Base-by-base conservation (phyloP, 92 coral and sea anemone species). In the Muricea muricata region DNA sequence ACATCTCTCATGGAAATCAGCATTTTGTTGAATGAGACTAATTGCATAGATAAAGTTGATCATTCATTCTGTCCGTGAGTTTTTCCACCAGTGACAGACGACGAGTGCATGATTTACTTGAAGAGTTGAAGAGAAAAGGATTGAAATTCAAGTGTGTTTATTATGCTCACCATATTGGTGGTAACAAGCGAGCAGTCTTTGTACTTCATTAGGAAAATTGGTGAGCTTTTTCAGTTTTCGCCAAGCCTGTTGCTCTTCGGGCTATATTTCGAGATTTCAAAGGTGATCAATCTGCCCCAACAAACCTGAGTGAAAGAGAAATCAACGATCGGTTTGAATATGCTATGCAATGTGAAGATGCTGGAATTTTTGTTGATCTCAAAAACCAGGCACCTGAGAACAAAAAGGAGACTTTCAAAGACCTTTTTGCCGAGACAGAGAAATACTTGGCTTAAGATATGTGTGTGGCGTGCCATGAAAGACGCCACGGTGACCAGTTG, bases 11-110 rank as follows among this genome's bases (percentile, higher is more conserved):
- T n/a, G n/a, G n/a, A n/a, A n/a, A n/a, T n/a, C n/a, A n/a, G n/a
- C n/a, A n/a, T n/a, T n/a, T n/a, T n/a, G n/a, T n/a, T n/a, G n/a
- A n/a, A n/a, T n/a, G n/a, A n/a, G n/a, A n/a, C n/a, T n/a, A n/a
- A n/a, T n/a, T n/a, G n/a, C n/a, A n/a, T n/a, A n/a, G n/a, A n/a
- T n/a, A n/a, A n/a, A n/a, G n/a, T n/a, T n/a, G n/a, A n/a, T n/a
- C n/a, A n/a, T n/a, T n/a, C 35, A 33, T 84, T 74, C 88, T 17
- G 69, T 65, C 24, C 84, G 84, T 13, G 84, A 85, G 73, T 85
- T 67, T 48, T 72, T 86, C 89, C 30, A 86, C 79, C 67, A 13
- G 67, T 48, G 89, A 86, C 21, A 50, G 73, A 85, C 73, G 85
- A 24, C 65, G 89, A 63, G 83, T 85, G 18, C 65, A 86, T 35